Conservation (phyloP, 2,113 vertebrate species). For the Tinamus guttatus region DNA sequence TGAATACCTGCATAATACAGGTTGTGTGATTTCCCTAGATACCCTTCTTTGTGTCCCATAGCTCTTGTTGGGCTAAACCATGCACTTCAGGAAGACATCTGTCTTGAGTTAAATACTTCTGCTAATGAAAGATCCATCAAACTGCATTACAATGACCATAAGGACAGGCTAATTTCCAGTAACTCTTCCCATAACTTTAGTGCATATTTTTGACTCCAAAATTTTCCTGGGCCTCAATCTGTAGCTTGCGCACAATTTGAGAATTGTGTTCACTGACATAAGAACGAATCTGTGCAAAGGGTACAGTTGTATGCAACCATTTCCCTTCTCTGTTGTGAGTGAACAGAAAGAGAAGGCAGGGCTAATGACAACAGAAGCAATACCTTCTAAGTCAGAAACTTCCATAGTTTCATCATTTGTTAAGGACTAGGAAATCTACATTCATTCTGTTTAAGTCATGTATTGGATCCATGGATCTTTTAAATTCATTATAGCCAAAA, state of each 20-base stretch:
- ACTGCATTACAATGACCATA: background rate
- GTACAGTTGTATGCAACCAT: background rate
- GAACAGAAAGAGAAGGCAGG: background rate
- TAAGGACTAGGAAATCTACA: background rate
- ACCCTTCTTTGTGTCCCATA: background rate
- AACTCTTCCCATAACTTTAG: background rate
- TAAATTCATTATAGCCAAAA: background rate
- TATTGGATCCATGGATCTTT: background rate
- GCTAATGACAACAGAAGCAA: background rate
- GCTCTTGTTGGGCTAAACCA: background rate
- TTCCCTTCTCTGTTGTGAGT: background rate
- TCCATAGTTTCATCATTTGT: background rate
- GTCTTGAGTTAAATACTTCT: background rate
- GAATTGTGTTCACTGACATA: background rate
- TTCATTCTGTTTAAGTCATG: background rate
- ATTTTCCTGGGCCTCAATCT: background rate
- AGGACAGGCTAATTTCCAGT: background rate
- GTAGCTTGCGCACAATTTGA: background rate
- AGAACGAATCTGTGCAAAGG: background rate
- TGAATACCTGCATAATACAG: background rate
- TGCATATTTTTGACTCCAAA: background rate
- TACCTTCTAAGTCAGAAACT: background rate
- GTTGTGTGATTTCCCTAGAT: background rate
- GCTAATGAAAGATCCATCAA: background rate
- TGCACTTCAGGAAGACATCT: background rate